Evolutionary conservation across 2,797 vertebrate species (phyloP).

Genomic region (Amblyraja radiata): DNA sequence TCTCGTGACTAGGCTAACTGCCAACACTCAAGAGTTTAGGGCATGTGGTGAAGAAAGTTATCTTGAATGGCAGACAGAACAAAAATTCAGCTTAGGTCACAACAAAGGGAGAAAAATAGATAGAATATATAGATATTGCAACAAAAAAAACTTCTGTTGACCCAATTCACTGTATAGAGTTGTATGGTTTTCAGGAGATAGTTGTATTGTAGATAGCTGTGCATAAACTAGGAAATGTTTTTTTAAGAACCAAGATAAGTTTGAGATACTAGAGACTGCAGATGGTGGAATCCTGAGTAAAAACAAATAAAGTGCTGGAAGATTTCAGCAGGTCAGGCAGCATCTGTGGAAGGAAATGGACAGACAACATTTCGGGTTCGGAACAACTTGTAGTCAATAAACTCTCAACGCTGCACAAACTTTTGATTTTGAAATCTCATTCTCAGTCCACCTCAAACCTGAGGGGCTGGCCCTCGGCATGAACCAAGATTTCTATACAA

Average conservation of each 20-base stretch:
- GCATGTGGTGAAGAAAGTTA: not conserved
- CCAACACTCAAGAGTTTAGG: not conserved
- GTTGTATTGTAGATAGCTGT: not conserved
- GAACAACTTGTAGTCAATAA: too few species aligned
- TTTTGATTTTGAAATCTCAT: too few species aligned
- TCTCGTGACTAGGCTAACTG: not conserved
- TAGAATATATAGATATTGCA: not conserved
- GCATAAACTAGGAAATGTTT: not conserved
- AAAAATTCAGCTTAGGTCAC: not conserved
- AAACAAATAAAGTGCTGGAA: too few species aligned
- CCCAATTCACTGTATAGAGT: not conserved
- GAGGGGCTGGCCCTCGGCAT: too few species aligned
- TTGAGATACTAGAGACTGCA: not conserved
- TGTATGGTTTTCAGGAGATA: not conserved
- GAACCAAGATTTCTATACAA: not conserved
- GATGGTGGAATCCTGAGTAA: too few species aligned
- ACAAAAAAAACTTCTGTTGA: not conserved
- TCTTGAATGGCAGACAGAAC: not conserved
- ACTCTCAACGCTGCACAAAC: too few species aligned
- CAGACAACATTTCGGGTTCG: too few species aligned
- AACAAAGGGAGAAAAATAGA: not conserved
- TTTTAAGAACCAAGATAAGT: not conserved
- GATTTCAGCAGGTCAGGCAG: too few species aligned
- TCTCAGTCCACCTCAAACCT: too few species aligned
- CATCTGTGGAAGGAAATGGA: too few species aligned